Conservation (phyloP, 2,888 invertebrate genomes). For the Malacosoma neustria region DNA sequence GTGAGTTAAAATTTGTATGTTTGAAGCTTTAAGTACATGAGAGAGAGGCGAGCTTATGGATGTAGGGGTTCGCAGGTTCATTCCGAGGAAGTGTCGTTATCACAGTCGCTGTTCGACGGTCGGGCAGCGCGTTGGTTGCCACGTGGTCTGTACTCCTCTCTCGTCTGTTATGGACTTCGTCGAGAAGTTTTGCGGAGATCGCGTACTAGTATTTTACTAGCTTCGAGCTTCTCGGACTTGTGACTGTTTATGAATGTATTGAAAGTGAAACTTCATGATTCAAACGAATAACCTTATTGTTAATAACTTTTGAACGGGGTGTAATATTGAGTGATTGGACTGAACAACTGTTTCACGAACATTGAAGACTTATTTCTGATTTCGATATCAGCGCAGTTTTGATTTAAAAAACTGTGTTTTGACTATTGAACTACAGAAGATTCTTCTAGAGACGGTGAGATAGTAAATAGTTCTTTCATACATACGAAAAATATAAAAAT, state of each 20-base stretch:
- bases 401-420: constrained; percentile 51
- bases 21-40: constrained; percentile 36
- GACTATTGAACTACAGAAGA: constrained; percentile 52
- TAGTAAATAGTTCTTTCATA: too few relatives aligned
- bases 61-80: constrained; percentile 60
- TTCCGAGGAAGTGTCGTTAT: constrained; percentile 65
- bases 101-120: constrained; percentile 70
- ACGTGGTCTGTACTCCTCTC: constrained; percentile 26
- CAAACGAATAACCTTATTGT: constrained; percentile 49
- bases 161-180: constrained; percentile 31
- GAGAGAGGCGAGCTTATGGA: constrained; percentile 61
- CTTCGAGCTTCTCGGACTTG: constrained; percentile 35
- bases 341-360: constrained; percentile 42
- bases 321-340: constrained; percentile 40
- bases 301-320: constrained; percentile 41
- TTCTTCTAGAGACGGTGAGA: constrained; percentile 50
- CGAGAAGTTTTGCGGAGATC: constrained; percentile 62
- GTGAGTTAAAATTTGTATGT: constrained; percentile 38
- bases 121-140: constrained; percentile 52
- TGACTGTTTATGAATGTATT: constrained; percentile 44
- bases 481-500: too few relatives aligned
- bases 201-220: constrained; percentile 38
- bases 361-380: constrained; percentile 35
- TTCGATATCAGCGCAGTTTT: constrained; percentile 69
- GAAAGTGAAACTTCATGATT: constrained; percentile 59